Percentiles rank a stretch among this genome's conserved stretches.
Evolutionary conservation across 1,140 invertebrate genomes (phyloP).

Genomic region (Wasmannia auropunctata): DNA sequence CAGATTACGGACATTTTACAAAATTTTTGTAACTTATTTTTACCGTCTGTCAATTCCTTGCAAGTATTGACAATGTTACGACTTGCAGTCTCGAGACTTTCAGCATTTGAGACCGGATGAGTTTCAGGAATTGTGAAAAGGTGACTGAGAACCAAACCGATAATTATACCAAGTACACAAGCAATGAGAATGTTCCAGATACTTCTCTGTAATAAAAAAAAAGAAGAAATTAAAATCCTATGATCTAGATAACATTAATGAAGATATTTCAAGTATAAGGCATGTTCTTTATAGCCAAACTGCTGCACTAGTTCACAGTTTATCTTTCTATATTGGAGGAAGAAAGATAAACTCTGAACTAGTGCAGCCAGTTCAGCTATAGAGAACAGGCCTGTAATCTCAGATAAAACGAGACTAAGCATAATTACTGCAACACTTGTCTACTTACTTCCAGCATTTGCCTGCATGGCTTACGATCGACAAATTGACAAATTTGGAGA

Average conservation of each 20-base stretch:
- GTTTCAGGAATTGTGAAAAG: neutral
- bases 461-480: neutral
- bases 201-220: neutral
- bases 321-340: no score
- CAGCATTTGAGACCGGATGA: neutral
- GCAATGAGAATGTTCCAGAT: neutral
- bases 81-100: neutral
- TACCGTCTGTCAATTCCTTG: constrained; percentile 17
- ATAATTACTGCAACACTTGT: neutral
- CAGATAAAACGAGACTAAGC: neutral
- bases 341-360: no score
- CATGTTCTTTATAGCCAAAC: no score
- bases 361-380: no score
- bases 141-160: neutral
- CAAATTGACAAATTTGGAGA: neutral
- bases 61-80: constrained; percentile 12
- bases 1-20: neutral
- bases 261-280: neutral
- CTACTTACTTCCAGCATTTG: neutral
- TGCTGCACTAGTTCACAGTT: no score
- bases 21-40: neutral
- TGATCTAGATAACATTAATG: neutral
- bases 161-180: neutral
- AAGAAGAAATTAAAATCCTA: neutral
- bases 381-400: no score